A percentile compares a stretch with the other conserved stretches of the same genome.
Evolutionary conservation across 2,888 invertebrate genomes (phyloP).

Genomic region (Drosophila neonasuta): DNA sequence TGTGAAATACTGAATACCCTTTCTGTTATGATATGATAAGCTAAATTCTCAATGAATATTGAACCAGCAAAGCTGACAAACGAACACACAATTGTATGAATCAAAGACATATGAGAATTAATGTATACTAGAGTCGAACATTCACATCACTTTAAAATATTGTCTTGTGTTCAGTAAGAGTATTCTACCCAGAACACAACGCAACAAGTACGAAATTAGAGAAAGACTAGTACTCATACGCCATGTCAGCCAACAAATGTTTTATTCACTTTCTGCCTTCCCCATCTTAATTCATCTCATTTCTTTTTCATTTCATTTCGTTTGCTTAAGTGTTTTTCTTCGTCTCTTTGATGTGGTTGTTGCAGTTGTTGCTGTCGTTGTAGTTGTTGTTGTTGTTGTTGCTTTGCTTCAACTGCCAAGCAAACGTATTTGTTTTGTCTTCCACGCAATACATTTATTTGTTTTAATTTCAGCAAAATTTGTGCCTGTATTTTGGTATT

Average conservation of each 20-base stretch:
- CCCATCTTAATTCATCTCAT: conserved; percentile 33
- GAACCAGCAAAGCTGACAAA: not conserved
- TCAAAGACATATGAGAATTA: not conserved
- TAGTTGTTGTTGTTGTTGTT: conserved; percentile 31
- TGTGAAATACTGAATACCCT: conserved; percentile 13
- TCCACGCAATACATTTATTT: conserved; percentile 43
- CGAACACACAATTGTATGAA: not conserved
- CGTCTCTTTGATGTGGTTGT: conserved; percentile 22
- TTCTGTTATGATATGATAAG: not conserved
- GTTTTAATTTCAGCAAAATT: conserved; percentile 24
- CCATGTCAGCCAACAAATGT: conserved; percentile 49
- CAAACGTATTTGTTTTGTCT: conserved; percentile 54
- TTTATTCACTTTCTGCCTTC: conserved; percentile 33
- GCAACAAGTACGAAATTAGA: conserved; percentile 20
- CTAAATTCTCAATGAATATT: not conserved
- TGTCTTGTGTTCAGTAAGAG: conserved; percentile 2
- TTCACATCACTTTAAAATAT: not conserved
- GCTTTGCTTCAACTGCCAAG: conserved; percentile 44
- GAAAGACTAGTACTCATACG: conserved; percentile 53
- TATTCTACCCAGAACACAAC: conserved; percentile 20
- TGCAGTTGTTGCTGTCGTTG: conserved; percentile 14
- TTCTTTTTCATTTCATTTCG: conserved; percentile 45
- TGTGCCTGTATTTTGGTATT: conserved; percentile 11
- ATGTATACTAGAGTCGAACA: not conserved
- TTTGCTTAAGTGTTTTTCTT: conserved; percentile 69